Conservation (phyloP, 2,113 vertebrate genomes). For the Neodon shergylaensis region DNA sequence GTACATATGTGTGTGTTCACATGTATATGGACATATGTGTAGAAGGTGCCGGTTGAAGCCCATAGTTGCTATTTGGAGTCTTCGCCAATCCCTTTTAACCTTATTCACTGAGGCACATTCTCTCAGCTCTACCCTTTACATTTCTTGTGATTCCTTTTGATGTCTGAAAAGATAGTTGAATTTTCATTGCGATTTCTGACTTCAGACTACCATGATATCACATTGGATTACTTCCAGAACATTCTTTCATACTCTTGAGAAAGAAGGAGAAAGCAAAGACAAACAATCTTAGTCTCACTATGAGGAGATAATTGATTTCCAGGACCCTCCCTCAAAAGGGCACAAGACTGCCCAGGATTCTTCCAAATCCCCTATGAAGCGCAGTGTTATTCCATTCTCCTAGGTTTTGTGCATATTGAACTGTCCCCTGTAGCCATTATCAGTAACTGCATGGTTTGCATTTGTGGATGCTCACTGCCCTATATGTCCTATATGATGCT, state of each 20-base stretch:
- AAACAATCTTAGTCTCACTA: background rate
- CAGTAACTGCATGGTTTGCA: background rate
- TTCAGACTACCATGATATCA: background rate
- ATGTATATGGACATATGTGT: background rate
- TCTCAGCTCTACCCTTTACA: background rate
- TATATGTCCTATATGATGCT: background rate
- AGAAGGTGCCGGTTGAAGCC: background rate
- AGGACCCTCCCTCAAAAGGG: background rate
- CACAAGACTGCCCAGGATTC: background rate
- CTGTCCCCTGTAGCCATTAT: background rate
- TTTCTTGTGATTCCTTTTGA: background rate
- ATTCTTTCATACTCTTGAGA: background rate
- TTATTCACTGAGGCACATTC: background rate
- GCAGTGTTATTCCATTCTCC: background rate
- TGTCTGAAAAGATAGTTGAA: background rate
- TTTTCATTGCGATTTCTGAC: constrained; percentile 1
- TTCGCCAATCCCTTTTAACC: background rate
- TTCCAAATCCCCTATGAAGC: background rate
- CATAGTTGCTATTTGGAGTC: background rate
- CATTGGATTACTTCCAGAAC: background rate
- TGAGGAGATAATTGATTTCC: background rate
- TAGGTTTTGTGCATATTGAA: background rate
- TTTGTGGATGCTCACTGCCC: background rate
- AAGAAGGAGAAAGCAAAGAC: background rate
- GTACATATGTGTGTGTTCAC: background rate